phyloP scores from a whole-genome alignment of 2,888 invertebrate species.

The Chrysomela aeneicollis region DNA sequence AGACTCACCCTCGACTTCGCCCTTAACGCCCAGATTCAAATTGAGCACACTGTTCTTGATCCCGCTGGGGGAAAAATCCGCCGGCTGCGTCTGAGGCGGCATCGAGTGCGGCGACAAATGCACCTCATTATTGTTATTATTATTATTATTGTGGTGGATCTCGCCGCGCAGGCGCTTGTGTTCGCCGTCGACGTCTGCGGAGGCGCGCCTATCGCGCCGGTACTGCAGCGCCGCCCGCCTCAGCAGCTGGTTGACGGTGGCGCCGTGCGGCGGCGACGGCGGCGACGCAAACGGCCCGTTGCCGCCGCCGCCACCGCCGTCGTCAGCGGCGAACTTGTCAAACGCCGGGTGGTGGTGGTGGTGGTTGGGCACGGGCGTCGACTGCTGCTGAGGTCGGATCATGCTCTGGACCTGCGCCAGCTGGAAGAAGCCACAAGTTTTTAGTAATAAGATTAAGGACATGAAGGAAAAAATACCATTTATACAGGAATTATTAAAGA shows the following conservation, averaged over 20 bases:
- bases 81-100: conserved; percentile 65
- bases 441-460: too few species aligned
- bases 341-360: conserved; percentile 61
- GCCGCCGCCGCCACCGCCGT: too few species aligned
- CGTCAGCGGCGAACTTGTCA: conserved; percentile 64
- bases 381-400: conserved; percentile 65
- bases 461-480: too few species aligned
- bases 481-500: too few species aligned
- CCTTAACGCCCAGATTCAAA: conserved; percentile 50
- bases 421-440: too few species aligned
- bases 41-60: conserved; percentile 65
- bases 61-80: conserved; percentile 68
- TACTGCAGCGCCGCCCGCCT: conserved; percentile 62
- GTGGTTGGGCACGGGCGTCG: conserved; percentile 54
- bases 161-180: conserved; percentile 65
- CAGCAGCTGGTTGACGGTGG: conserved; percentile 73
- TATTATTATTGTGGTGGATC: conserved; percentile 55
- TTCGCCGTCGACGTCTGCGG: conserved; percentile 72
- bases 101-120: conserved; percentile 53
- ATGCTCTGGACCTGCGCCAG: conserved; percentile 73
- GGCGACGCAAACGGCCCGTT: conserved; percentile 68
- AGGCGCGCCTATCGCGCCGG: conserved; percentile 67
- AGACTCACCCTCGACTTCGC: conserved; percentile 58
- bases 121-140: conserved; percentile 61
- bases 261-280: conserved; percentile 63